Base-by-base conservation (phyloP, 2,888 invertebrate species). In the Phrixothrix hirtus region DNA sequence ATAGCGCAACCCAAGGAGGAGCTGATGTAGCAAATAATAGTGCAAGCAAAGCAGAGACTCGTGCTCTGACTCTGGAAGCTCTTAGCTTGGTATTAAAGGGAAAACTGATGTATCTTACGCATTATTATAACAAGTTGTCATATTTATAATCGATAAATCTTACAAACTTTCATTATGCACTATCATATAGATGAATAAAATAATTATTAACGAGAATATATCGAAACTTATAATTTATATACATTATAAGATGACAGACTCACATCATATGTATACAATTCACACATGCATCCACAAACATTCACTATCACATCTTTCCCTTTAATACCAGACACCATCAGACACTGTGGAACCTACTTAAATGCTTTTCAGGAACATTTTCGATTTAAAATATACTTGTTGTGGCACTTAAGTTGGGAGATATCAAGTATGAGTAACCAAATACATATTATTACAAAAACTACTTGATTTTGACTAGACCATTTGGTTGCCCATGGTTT, bases 321-420 rank as follows among this genome's bases (percentile, higher is more conserved):
- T 75, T 74, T 74, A 75, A 75, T 75, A 76, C 75, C 75, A 75
- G 68, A 68, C 61, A 52, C 47, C 52, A 52, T 56, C 52, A 52
- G 56, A 52, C 56, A 56, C 50, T 52, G 64, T 65, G 60, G 60
- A 64, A 68, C 55, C 65, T 69, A 68, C 69, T 73, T 76, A 74
- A 75, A 76, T 75, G 77, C 76, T 77, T 77, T 75, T 75, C 75
- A 78, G 78, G 77, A 78, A 78, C 77, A 76, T 77, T 75, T 73
- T 70, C 66, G 62, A 59, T 58, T 66, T 66, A 62, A 64, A 53
- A 65, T 65, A 62, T 57, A 60, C 57, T 62, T 59, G 55, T 69
- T 71, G 73, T 74, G 75, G 74, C 74, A 75, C 75, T 75, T 74
- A 70, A 68, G 64, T 70, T 70, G 73, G 74, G 75, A 75, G 75